Conservation (phyloP, 2,113 vertebrate species). For the Sorex araneus region DNA sequence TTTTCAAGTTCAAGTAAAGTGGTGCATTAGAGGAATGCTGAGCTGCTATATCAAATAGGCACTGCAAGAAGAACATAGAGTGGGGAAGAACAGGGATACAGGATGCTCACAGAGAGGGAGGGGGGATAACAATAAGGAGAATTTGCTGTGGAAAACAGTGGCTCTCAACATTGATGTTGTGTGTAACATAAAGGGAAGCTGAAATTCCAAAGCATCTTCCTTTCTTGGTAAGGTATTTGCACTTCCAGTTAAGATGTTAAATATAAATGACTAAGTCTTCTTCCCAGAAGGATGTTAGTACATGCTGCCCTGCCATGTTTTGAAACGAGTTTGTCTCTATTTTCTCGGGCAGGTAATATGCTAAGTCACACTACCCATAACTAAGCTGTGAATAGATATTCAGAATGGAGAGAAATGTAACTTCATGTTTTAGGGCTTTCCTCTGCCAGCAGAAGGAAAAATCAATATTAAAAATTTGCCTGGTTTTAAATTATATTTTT, state of each 20-base stretch:
- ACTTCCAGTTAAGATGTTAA: constrained; percentile 50
- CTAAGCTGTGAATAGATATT: not conserved
- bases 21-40: constrained; percentile 54
- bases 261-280: constrained; percentile 13
- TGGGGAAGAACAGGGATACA: constrained; percentile 46
- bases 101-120: not conserved
- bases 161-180: constrained; percentile 43
- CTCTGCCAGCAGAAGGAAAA: not conserved
- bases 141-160: not conserved
- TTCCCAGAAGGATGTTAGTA: constrained; percentile 42
- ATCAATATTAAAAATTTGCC: not conserved
- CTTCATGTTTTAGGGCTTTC: not conserved
- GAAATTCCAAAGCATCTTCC: constrained; percentile 58
- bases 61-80: not conserved
- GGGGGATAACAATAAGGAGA: not conserved
- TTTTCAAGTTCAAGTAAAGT: constrained; percentile 76
- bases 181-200: constrained; percentile 43
- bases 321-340: constrained; percentile 9
- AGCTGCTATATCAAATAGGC: not conserved
- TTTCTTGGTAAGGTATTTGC: constrained; percentile 70
- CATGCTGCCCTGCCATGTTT: constrained; percentile 7
- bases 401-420: not conserved
- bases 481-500: too few species aligned
- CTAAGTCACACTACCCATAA: not conserved
- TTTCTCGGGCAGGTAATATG: not conserved